Evolutionary conservation across 2,797 vertebrate species (phyloP).

Genomic region (Sylvilagus floridanus): DNA sequence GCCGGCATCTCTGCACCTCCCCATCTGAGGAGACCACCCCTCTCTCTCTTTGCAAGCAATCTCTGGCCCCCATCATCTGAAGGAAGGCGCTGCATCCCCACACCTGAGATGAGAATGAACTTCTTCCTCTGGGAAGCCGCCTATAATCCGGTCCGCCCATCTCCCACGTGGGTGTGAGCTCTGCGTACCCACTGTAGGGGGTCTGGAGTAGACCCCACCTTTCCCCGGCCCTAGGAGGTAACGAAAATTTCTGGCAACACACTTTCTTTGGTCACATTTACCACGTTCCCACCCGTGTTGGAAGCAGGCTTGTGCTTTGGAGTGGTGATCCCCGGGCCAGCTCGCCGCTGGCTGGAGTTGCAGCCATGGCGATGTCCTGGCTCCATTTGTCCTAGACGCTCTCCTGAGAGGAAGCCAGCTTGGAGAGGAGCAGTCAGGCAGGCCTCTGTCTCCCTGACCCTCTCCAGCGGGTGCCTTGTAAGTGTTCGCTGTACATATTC

Average conservation of each 20-base stretch:
- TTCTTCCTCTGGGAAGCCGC: background rate
- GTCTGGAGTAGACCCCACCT: background rate
- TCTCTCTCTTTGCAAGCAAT: background rate
- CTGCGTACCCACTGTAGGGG: background rate
- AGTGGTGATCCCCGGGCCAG: background rate
- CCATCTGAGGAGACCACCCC: background rate
- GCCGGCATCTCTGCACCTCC: background rate
- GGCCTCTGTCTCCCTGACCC: background rate
- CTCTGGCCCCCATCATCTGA: background rate
- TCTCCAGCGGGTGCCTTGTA: background rate
- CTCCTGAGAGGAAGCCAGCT: background rate
- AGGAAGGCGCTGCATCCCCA: background rate
- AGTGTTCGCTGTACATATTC: background rate
- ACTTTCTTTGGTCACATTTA: constrained; percentile 12
- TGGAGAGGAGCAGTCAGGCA: background rate
- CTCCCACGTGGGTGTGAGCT: background rate
- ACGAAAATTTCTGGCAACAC: constrained; percentile 5
- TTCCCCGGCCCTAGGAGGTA: background rate
- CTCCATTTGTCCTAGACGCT: background rate
- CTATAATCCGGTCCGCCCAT: background rate
- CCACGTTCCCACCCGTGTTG: background rate
- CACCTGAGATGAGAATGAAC: background rate
- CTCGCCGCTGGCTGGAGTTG: background rate
- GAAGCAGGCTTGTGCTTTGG: background rate
- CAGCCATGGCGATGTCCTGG: background rate